Evolutionary conservation across 2,797 vertebrate genomes (phyloP).

Genomic region (Arnoldichthys spilopterus): DNA sequence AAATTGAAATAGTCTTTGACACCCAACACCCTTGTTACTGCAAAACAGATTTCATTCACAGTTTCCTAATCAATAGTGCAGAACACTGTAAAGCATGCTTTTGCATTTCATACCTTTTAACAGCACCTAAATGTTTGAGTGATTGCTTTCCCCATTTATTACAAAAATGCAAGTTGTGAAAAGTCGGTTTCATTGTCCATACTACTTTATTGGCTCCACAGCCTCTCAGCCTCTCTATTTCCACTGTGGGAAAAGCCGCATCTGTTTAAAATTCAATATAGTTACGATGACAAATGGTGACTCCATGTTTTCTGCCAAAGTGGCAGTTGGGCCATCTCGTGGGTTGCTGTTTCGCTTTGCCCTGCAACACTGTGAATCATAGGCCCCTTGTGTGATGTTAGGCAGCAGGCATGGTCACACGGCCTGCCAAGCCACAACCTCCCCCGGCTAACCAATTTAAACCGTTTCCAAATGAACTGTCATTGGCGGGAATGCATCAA

Average conservation of each 20-base stretch:
- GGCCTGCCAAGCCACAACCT: conserved; percentile 21
- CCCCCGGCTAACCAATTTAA: conserved; percentile 41
- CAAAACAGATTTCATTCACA: not conserved
- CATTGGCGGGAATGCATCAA: not conserved
- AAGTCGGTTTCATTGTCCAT: not conserved
- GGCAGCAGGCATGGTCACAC: conserved; percentile 25
- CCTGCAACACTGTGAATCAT: conserved; percentile 45
- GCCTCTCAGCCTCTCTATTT: not conserved
- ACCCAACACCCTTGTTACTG: not conserved
- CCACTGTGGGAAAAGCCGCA: not conserved
- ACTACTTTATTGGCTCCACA: not conserved
- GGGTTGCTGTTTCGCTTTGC: not conserved
- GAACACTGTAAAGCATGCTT: not conserved
- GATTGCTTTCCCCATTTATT: conserved; percentile 6
- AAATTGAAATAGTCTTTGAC: not conserved
- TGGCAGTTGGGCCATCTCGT: not conserved
- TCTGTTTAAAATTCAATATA: conserved; percentile 33
- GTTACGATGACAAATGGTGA: conserved; percentile 26
- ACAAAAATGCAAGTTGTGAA: conserved; percentile 1
- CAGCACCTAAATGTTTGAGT: not conserved
- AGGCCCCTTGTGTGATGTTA: conserved; percentile 55
- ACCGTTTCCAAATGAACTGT: not conserved
- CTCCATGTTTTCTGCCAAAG: conserved; percentile 16
- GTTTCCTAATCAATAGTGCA: not conserved
- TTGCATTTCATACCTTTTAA: conserved; percentile 3